phyloP scores from a whole-genome alignment of 2,888 invertebrate species.

The Papilio elwesi region DNA sequence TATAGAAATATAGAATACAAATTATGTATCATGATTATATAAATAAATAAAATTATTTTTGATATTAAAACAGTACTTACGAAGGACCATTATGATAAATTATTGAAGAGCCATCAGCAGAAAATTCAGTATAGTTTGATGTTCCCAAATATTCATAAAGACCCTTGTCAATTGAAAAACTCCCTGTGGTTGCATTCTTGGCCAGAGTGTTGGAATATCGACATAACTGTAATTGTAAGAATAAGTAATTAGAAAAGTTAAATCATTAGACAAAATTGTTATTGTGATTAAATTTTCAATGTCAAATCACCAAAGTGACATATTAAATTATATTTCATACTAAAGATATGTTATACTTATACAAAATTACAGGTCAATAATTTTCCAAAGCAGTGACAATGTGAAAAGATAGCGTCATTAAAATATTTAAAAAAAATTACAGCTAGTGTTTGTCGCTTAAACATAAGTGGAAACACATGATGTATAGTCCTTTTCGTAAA shows the following conservation, averaged over 20 bases:
- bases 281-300: not conserved
- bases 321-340: too few species aligned
- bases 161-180: constrained; percentile 52
- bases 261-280: too few species aligned
- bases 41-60: too few species aligned
- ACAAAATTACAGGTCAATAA: too few species aligned
- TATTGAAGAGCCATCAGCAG: constrained; percentile 61
- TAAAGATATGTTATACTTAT: too few species aligned
- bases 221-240: constrained; percentile 62
- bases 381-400: not conserved
- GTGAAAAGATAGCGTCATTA: too few species aligned
- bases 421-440: too few species aligned
- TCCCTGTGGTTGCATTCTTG: constrained; percentile 39
- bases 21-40: too few species aligned
- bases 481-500: too few species aligned
- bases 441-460: too few species aligned
- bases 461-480: too few species aligned
- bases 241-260: not conserved
- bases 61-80: constrained; percentile 56
- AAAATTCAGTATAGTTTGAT: constrained; percentile 57
- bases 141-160: constrained; percentile 62
- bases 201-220: constrained; percentile 56
- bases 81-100: constrained; percentile 67
- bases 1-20: too few species aligned
- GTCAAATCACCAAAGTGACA: not conserved